Evolutionary conservation across 2,888 invertebrate genomes (phyloP), one percentile per base, ranked within the genome.

Genomic region (Frankliniella intonsa): DNA sequence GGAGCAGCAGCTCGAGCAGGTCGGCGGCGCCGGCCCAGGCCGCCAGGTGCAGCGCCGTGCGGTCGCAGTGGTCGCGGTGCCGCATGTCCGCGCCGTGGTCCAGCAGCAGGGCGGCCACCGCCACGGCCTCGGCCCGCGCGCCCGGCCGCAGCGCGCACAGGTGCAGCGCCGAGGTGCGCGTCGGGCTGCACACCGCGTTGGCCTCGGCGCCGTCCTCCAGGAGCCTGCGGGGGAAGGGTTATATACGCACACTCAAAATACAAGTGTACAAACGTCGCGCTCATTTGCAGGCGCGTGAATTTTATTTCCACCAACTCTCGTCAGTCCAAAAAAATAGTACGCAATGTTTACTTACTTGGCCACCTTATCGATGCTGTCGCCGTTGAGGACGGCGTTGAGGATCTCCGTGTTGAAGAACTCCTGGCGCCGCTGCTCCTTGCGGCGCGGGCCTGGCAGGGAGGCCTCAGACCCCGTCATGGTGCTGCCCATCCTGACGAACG

Each of bases 321-420:
- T 38, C 38, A 38, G 38, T 38, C 3, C 5, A 5, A 38, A 38
- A 2, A 5, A 38, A 5, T 5, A 38, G 38, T 5, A 38, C 38
- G 38, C n/a, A n/a, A n/a, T 19, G 55, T 8, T 10, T 14, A 55
- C 82, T 69, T 49, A 84, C 84, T 83, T 82, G 69, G 69, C 14
- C 19, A 82, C 84, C 50, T 82, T 80, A 0, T 80, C 7, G n/a
- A 65, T 17, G 38, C 83, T 81, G 50, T 81, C 83, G 17, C 81
- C 81, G 81, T 82, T 81, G 22, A 84, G 81, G 62, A 83, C 84
- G 14, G 83, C 69, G 80, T 84, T 84, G 80, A 84, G 83, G 69
- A 76, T 76, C 62, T 83, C 55, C 62, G 76, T 50, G 17, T 80
- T 81, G 10, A 82, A 80, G 8, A 81, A 80, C 50, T 82, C 79